phyloP scores from a whole-genome alignment of 1,140 invertebrate genomes.

The Potamilus streckersoni region DNA sequence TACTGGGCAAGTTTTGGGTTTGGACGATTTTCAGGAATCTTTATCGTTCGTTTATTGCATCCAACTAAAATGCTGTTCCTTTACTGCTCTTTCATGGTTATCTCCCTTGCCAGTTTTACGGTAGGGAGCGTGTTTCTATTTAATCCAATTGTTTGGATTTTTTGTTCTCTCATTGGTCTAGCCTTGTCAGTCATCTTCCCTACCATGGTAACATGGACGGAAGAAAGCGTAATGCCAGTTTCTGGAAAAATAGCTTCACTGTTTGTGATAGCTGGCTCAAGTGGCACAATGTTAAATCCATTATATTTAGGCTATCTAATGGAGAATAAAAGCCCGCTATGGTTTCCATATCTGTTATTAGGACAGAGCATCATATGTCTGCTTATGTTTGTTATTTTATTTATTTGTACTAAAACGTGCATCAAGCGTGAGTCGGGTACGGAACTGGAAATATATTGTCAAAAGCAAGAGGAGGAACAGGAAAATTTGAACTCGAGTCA shows the following conservation, averaged over 20 bases:
- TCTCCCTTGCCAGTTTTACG: constrained; percentile 18
- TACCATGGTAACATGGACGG: constrained; percentile 41
- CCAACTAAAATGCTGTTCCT: constrained; percentile 27
- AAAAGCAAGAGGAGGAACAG: too few relatives aligned
- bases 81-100: constrained; percentile 16
- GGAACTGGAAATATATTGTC: too few relatives aligned
- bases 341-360: constrained; percentile 41
- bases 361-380: constrained; percentile 30
- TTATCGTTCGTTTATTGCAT: constrained; percentile 18
- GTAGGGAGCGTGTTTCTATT: constrained; percentile 5
- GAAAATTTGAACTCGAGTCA: too few relatives aligned
- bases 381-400: constrained; percentile 17
- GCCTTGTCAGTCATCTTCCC: constrained; percentile 44
- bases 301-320: constrained; percentile 42
- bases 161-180: constrained; percentile 19
- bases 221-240: constrained; percentile 40
- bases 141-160: constrained; percentile 4
- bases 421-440: neutral
- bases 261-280: constrained; percentile 41
- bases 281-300: constrained; percentile 40
- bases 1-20: constrained; percentile 19
- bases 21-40: constrained; percentile 24
- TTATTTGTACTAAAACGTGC: constrained; percentile 15
- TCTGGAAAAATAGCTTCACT: constrained; percentile 36
- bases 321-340: constrained; percentile 39